A percentile compares a stretch with the other conserved stretches of the same genome.
Evolutionary conservation across 2,888 invertebrate species (phyloP).

Genomic region (Aspidapion aeneum): DNA sequence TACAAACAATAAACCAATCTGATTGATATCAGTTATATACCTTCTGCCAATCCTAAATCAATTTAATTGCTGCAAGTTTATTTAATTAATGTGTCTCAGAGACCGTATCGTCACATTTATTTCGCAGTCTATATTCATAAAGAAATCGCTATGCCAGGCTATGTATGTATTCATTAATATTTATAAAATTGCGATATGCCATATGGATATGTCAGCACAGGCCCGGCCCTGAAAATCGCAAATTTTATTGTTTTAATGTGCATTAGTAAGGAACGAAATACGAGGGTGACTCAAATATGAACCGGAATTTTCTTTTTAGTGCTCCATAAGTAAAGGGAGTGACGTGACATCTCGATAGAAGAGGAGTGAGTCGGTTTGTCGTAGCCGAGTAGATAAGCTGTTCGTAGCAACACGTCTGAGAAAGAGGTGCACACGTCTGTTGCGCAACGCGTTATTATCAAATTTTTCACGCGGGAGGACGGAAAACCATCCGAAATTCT

Average conservation of each 20-base stretch:
- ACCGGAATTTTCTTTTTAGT: no score
- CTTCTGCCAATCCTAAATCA: constrained; percentile 17
- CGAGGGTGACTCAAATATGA: no score
- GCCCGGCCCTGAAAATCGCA: neutral
- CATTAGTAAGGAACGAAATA: no score
- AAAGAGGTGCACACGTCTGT: no score
- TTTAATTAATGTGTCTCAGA: constrained; percentile 13
- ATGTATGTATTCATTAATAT: neutral
- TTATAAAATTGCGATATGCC: neutral
- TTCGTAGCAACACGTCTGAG: no score
- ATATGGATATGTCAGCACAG: neutral
- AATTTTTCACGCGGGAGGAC: no score
- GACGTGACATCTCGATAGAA: no score
- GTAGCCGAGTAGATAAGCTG: no score
- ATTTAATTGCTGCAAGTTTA: constrained; percentile 17
- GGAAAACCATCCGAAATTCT: no score
- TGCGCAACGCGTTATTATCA: no score
- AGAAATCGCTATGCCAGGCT: neutral
- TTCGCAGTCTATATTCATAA: neutral
- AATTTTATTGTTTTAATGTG: neutral
- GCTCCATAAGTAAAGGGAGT: no score
- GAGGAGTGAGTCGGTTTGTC: no score
- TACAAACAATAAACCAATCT: neutral
- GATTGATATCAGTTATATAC: neutral
- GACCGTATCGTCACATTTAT: neutral